Percentiles rank a stretch among this genome's conserved stretches.
Conservation (phyloP, 1,140 invertebrate genomes). For the Megathymus violae region DNA sequence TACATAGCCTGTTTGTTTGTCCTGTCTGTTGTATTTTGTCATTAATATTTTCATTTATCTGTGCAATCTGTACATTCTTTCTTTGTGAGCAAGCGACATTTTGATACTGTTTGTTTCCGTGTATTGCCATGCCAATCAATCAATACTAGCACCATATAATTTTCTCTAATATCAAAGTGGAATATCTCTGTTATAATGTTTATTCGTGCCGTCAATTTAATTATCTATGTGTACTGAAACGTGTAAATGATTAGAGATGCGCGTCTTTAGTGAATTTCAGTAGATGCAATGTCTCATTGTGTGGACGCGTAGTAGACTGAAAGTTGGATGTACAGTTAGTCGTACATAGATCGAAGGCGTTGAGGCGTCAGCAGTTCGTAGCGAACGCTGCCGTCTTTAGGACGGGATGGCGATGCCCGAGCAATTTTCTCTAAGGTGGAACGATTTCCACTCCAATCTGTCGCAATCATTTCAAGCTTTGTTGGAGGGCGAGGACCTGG, state of each 20-base stretch:
- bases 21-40: too few relatives aligned
- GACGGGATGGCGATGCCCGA: constrained; percentile 80
- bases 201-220: constrained; percentile 38
- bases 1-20: too few relatives aligned
- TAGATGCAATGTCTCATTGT: constrained; percentile 69
- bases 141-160: too few relatives aligned
- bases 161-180: too few relatives aligned
- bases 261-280: constrained; percentile 68
- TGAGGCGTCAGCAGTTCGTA: constrained; percentile 55
- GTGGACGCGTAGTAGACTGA: constrained; percentile 76
- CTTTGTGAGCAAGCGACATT: constrained; percentile 69
- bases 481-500: constrained; percentile 87
- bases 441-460: constrained; percentile 92
- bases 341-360: constrained; percentile 51
- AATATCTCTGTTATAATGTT: constrained; percentile 53
- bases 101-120: constrained; percentile 69
- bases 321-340: constrained; percentile 71
- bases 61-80: constrained; percentile 1
- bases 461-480: constrained; percentile 87
- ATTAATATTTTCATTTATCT: too few relatives aligned
- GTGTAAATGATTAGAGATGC: constrained; percentile 49
- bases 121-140: constrained; percentile 76
- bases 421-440: constrained; percentile 93
- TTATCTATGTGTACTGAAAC: constrained; percentile 41
- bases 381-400: constrained; percentile 51